Evolutionary conservation across 2,113 vertebrate species (phyloP).

Genomic region (Daubentonia madagascariensis): DNA sequence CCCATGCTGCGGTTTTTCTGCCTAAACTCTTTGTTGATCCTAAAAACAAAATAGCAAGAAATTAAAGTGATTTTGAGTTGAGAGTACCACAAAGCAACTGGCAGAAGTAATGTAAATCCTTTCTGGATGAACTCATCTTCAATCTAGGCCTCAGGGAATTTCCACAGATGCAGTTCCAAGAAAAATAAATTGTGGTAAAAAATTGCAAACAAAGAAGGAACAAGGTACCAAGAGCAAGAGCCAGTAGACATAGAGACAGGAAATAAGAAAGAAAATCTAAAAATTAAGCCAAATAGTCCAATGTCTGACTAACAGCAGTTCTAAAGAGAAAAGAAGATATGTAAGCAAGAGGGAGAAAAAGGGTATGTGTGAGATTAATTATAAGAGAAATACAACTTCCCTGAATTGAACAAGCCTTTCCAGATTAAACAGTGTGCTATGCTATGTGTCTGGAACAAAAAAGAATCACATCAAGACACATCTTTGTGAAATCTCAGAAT

Average conservation of each 20-base stretch:
- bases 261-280: conserved; percentile 37
- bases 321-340: not conserved
- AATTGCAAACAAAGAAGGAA: conserved; percentile 7
- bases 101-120: not conserved
- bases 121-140: not conserved
- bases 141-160: conserved; percentile 29
- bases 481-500: not conserved
- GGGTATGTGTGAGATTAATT: not conserved
- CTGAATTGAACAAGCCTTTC: not conserved
- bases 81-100: not conserved
- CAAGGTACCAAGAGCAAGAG: conserved; percentile 1
- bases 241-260: not conserved
- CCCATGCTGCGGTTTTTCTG: not conserved
- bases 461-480: not conserved
- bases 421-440: not conserved
- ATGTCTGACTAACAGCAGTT: conserved; percentile 12
- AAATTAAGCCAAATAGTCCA: not conserved
- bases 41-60: conserved; percentile 1
- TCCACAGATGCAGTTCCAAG: conserved; percentile 39
- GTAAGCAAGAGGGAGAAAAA: not conserved
- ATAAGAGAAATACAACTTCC: not conserved
- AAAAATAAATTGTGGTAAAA: conserved; percentile 17
- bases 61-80: not conserved
- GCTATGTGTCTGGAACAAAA: not conserved
- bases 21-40: not conserved